Evolutionary conservation across 2,797 vertebrate genomes (phyloP), one percentile per base, ranked within the genome.

Genomic region (Sciurus vulgaris): DNA sequence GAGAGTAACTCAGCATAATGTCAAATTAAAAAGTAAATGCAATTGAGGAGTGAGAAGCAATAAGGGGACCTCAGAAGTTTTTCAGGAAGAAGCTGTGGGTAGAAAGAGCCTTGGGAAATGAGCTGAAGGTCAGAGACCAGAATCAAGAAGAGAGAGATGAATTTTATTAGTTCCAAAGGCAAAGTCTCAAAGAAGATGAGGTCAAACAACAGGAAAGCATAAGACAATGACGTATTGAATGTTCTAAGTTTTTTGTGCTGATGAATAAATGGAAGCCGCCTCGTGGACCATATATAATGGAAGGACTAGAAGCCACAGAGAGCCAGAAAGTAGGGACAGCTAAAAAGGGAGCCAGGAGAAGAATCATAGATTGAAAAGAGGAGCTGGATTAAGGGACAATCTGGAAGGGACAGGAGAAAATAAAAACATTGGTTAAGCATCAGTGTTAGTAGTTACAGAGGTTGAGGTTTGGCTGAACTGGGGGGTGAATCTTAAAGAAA

Each of bases 1-100:
- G 69, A 49, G 63, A 95, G 93, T 93, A 89, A 77, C 18, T 82
- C 47, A 77, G 77, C 72, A 28, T 70, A 86, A 92, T 47, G 81
- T 28, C 92, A 93, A 91, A 79, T 93, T 72, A 96, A 96, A 94
- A 87, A 96, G 81, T 77, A 96, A 30, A 78, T 63, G 17, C 8
- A 65, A 12, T 73, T 1, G 49, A 84, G 51, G 91, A 69, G 51
- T 26, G 70, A 30, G 77, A 82, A 26, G 61, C 81, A 56, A 1
- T 67, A 61, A 82, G 77, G 30, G 67, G 86, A 65, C 78, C 15
- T 59, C 35, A 70, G 86, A 54, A 20, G 3, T 30, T 91, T 97
- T 81, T 89, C 15, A 56, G 78, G 56, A 77, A 92, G 59, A 41
- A 33, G 59, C 76, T 61, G 17, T 87, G 33, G 33, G 78, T 70